phyloP scores from a whole-genome alignment of 2,113 vertebrate species.

The Otocyon megalotis region DNA sequence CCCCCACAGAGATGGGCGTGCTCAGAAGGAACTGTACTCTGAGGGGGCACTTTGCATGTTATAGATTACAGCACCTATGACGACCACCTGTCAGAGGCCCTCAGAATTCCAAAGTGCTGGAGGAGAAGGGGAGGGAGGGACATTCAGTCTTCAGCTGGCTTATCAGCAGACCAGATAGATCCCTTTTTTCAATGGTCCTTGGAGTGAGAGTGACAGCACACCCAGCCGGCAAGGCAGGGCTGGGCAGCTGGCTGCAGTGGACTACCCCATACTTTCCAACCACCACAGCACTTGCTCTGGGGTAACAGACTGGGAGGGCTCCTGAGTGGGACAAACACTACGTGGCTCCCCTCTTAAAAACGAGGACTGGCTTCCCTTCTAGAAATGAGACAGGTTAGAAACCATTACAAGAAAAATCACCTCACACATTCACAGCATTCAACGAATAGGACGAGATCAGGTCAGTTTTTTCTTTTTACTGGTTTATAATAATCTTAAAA shows the following conservation, averaged over 20 bases:
- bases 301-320: not conserved
- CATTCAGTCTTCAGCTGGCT: not conserved
- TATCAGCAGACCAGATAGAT: not conserved
- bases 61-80: not conserved
- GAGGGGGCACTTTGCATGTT: not conserved
- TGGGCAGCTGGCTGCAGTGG: not conserved
- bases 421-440: constrained; percentile 65
- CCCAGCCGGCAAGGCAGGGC: not conserved
- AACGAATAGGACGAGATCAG: constrained; percentile 77
- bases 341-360: not conserved
- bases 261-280: not conserved
- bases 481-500: constrained; percentile 80
- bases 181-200: not conserved
- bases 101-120: not conserved
- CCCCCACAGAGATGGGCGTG: not conserved
- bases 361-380: not conserved
- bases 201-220: not conserved
- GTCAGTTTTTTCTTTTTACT: constrained; percentile 75
- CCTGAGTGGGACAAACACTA: not conserved
- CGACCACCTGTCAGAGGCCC: not conserved
- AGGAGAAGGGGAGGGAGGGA: not conserved
- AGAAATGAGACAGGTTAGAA: constrained; percentile 19
- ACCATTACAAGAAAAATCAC: constrained; percentile 33
- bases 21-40: not conserved
- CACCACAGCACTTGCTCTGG: not conserved